Base-by-base conservation (phyloP, 1,140 invertebrate genomes). In the Oreohelix idahoensis region DNA sequence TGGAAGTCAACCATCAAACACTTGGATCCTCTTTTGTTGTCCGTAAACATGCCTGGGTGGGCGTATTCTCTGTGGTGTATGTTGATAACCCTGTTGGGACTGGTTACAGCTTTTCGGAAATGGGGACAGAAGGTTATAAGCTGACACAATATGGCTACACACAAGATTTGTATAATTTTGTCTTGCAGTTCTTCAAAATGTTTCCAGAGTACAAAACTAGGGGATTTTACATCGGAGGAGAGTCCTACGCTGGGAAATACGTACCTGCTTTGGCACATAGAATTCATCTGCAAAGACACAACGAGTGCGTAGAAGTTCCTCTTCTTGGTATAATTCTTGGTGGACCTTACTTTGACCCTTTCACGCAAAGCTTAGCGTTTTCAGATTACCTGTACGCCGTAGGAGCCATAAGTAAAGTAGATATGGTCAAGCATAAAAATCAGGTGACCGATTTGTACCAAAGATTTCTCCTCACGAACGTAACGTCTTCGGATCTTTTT, bases 61-160 rank as follows among this genome's bases (percentile, higher is more conserved):
- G 94, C 26, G 94, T 93, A 8, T 95, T 96, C 87, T 95, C 96
- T 88, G 88, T 97, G 35, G 93, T 97, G n/a, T 97, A 96, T 87
- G 96, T 97, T 78, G 97, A 98, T 89, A 97, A 96, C 91, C 97
- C 97, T 10, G 96, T 97, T 29, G 90, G 90, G 23, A 90, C 90
- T 32, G 90, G 91, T 0, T 92, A 90, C 77, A 92, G 91, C 85
- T 92, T 91, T 83, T 89, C 91, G 17, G 84, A 87, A 5, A 83
- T 83, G 36, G 90, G 89, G 73, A 78, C 58, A 26, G 88, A 89
- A 36, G 91, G 90, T 83, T 90, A 90, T 36, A 89, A 79, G 63
- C 92, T 91, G 84, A 86, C 93, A 83, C 87, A 89, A 5, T 92
- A 92, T 77, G 93, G 93, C 13, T 91, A 87, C 23, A 86, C 86